phyloP scores from a whole-genome alignment of 2,113 vertebrate genomes.

The Hemiscyllium ocellatum region DNA sequence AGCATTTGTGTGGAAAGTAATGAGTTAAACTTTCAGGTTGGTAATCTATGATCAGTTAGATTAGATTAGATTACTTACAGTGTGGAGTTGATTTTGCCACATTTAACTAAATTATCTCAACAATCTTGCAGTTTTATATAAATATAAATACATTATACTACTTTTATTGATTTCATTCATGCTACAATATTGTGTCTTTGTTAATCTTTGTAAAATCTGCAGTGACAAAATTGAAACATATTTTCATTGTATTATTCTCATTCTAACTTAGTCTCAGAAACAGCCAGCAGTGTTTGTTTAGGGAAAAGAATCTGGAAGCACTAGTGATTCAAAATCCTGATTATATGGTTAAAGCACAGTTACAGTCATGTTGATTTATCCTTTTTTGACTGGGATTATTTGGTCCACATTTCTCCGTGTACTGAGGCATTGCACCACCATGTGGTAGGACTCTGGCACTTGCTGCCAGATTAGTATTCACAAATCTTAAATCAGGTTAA shows the following conservation, averaged over 20 bases:
- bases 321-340: neutral
- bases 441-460: neutral
- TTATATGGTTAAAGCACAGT: neutral
- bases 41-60: neutral
- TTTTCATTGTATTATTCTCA: neutral
- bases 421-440: neutral
- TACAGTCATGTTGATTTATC: neutral
- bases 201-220: neutral
- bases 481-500: neutral
- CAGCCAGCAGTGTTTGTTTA: neutral
- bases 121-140: neutral
- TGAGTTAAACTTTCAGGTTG: neutral
- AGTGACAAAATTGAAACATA: neutral
- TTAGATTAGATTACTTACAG: no score
- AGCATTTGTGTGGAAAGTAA: neutral
- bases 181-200: neutral
- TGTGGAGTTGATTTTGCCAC: neutral
- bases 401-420: neutral
- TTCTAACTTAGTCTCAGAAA: neutral
- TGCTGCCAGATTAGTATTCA: neutral
- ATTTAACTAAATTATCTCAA: neutral
- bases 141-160: neutral
- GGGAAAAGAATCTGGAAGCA: neutral
- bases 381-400: neutral
- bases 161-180: neutral